Conservation (phyloP, 2,888 invertebrate genomes). For the Odontocolon sp. region DNA sequence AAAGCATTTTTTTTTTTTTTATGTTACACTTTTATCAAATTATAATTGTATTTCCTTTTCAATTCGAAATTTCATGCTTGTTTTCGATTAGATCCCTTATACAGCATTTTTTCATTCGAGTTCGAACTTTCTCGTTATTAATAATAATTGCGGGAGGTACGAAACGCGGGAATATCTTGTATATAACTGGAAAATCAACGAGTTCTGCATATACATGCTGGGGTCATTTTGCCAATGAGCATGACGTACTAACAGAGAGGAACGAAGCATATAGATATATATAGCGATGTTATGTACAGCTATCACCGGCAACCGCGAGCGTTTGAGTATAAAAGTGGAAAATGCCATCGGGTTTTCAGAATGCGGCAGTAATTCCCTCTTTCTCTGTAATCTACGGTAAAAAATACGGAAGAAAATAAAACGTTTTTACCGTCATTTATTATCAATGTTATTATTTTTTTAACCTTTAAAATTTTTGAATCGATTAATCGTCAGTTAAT, state of each 20-base stretch:
- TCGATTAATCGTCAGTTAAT: background rate
- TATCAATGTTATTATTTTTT: background rate
- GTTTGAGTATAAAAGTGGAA: slow-evolving; percentile 34
- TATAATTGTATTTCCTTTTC: no score
- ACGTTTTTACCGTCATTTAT: background rate
- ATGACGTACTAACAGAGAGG: slow-evolving; percentile 30
- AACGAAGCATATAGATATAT: background rate
- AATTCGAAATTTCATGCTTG: no score
- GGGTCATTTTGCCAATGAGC: slow-evolving; percentile 29
- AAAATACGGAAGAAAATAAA: background rate
- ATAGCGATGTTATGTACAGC: slow-evolving; percentile 35
- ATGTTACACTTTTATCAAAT: no score
- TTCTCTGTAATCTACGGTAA: background rate
- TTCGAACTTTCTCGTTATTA: slow-evolving; percentile 63
- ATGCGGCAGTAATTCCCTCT: background rate
- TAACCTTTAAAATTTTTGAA: background rate
- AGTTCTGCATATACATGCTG: slow-evolving; percentile 3
- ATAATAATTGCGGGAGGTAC: slow-evolving; percentile 58
- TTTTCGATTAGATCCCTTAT: no score
- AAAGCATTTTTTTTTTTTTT: background rate
- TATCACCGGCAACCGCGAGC: slow-evolving; percentile 29
- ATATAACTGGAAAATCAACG: slow-evolving; percentile 34
- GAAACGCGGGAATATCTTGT: background rate
- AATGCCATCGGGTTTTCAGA: slow-evolving; percentile 30
- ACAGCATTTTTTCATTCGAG: slow-evolving; percentile 21